Evolutionary conservation across 2,797 vertebrate species (phyloP).

Genomic region (Micromesistius poutassou): DNA sequence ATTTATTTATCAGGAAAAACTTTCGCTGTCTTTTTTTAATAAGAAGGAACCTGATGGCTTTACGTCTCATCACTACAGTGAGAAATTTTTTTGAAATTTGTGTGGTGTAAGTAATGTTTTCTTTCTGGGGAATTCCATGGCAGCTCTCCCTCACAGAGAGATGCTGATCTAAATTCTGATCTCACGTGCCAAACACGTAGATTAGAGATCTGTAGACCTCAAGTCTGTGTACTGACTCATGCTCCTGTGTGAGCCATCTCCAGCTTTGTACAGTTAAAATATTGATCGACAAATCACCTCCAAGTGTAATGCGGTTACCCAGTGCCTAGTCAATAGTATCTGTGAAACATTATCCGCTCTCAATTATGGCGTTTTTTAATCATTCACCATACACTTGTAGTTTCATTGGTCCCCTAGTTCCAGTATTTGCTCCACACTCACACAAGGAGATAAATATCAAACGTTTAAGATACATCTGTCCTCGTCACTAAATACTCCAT

Average conservation of each 20-base stretch:
- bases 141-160: not conserved
- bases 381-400: conserved; percentile 39
- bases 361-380: conserved; percentile 10
- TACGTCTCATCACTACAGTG: not conserved
- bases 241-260: not conserved
- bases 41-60: not conserved
- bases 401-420: conserved; percentile 42
- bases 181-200: not conserved
- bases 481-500: conserved; percentile 59
- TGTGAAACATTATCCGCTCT: not conserved
- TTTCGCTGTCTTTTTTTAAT: too few relatives aligned
- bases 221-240: not conserved
- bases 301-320: not conserved
- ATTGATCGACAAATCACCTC: not conserved
- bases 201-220: not conserved
- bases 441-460: conserved; percentile 46
- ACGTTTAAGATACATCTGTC: conserved; percentile 53
- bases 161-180: not conserved
- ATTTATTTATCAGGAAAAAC: not conserved
- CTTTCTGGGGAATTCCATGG: not conserved
- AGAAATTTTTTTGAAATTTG: not conserved
- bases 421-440: conserved; percentile 48
- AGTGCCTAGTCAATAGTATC: not conserved
- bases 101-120: not conserved
- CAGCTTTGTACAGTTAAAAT: not conserved